Evolutionary conservation across 2,797 vertebrate genomes (phyloP).

Genomic region (Esox lucius): DNA sequence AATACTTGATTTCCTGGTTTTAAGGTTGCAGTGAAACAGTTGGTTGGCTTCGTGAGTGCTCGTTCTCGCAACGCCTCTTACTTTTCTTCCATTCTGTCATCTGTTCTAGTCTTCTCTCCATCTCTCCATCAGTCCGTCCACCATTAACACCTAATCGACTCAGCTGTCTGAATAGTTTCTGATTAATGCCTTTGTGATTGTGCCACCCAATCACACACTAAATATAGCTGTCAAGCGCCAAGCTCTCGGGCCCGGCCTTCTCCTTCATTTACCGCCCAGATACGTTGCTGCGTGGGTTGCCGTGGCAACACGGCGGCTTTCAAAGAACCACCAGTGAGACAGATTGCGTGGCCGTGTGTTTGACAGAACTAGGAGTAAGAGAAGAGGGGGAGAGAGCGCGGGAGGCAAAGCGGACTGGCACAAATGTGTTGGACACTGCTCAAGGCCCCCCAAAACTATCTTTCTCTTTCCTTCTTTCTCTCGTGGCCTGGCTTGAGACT

Average conservation of each 20-base stretch:
- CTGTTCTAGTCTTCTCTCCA: conserved; percentile 21
- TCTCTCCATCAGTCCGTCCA: conserved; percentile 1
- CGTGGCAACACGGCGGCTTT: conserved; percentile 70
- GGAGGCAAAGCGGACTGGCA: not conserved
- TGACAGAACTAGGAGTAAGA: conserved; percentile 37
- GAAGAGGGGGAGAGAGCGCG: not conserved
- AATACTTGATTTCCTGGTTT: not conserved
- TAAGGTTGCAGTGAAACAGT: not conserved
- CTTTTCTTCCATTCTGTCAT: conserved; percentile 20
- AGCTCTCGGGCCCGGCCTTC: conserved; percentile 38
- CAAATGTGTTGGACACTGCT: conserved; percentile 7
- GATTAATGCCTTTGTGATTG: conserved; percentile 67
- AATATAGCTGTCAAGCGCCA: conserved; percentile 64
- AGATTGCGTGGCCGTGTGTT: conserved; percentile 59
- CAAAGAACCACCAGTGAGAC: conserved; percentile 61
- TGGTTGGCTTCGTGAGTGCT: not conserved
- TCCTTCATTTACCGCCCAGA: conserved; percentile 61
- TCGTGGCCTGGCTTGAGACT: not conserved
- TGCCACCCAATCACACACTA: conserved; percentile 66
- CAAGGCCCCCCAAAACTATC: not conserved
- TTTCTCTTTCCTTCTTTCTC: not conserved
- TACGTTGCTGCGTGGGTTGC: conserved; percentile 70
- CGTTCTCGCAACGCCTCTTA: conserved; percentile 35
- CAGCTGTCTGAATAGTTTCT: conserved; percentile 61
- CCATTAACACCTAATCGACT: conserved; percentile 38